These are phyloP conservation scores for Gortyna flavago DNA, from an alignment of 2,888 invertebrate species.

Conservation along the genomic window DNA sequence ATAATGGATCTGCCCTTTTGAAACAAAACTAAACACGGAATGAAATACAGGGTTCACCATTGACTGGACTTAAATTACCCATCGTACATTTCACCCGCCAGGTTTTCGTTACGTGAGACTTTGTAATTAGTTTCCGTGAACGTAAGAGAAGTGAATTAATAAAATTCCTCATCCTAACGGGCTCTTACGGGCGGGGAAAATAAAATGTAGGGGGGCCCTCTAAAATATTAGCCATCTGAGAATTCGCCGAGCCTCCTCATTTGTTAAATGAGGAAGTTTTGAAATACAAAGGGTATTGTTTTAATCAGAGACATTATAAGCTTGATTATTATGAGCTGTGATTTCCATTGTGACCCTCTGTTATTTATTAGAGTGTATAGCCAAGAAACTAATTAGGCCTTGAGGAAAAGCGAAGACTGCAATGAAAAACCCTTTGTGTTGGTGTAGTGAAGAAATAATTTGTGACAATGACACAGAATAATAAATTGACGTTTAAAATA, in stretches of 20 bases:
- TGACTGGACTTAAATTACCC: constrained; percentile 56
- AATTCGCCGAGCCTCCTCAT: constrained; percentile 46
- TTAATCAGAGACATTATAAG: constrained; percentile 51
- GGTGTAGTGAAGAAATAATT: neutral
- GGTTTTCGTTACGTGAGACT: constrained; percentile 68
- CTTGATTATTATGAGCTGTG: constrained; percentile 20
- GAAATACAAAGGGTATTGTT: constrained; percentile 53
- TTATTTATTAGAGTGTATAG: constrained; percentile 13
- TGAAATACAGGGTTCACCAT: constrained; percentile 36
- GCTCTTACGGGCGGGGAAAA: constrained; percentile 50
- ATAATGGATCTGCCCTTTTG: constrained; percentile 17
- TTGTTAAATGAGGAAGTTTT: constrained; percentile 54
- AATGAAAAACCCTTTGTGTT: neutral
- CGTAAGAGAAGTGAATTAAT: constrained; percentile 69
- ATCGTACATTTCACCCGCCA: constrained; percentile 53
- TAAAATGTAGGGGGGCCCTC: constrained; percentile 56
- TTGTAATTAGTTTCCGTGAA: constrained; percentile 69
- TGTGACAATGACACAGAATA: neutral
- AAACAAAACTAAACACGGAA: neutral
- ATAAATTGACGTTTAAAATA: too few species aligned
- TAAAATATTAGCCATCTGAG: constrained; percentile 59
- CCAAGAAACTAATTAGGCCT: neutral
- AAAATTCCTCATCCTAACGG: constrained; percentile 60
- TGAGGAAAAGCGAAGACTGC: neutral
- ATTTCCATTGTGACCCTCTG: constrained; percentile 29